These are phyloP conservation scores for Cyprinodon variegatus DNA, from an alignment of 2,113 vertebrate species.

Conservation along the genomic window DNA sequence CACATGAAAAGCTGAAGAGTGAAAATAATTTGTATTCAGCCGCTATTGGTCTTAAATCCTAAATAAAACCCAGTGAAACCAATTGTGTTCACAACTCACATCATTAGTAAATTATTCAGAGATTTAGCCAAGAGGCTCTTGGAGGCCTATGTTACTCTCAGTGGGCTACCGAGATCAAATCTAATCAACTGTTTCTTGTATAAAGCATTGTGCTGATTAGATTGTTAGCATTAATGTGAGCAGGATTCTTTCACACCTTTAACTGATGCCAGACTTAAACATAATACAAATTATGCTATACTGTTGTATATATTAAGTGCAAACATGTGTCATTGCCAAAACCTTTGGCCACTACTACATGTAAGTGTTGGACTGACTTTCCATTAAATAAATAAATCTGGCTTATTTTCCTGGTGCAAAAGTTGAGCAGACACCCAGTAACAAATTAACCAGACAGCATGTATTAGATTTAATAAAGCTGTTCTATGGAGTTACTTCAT, in stretches of 20 bases:
- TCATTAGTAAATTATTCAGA: too few relatives aligned
- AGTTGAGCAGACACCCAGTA: constrained; percentile 22
- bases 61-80: not conserved
- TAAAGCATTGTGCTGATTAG: not conserved
- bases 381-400: not conserved
- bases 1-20: too few relatives aligned
- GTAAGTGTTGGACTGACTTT: not conserved
- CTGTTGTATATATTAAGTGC: not conserved
- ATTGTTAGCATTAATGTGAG: not conserved
- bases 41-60: too few relatives aligned
- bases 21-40: too few relatives aligned
- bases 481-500: constrained; percentile 15
- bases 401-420: not conserved
- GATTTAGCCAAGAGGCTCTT: not conserved
- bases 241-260: not conserved
- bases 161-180: not conserved
- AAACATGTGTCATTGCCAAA: not conserved
- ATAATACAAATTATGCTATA: not conserved
- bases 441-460: constrained; percentile 16
- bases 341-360: not conserved
- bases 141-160: not conserved
- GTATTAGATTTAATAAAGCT: constrained; percentile 40
- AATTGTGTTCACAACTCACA: too few relatives aligned
- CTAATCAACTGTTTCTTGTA: not conserved
- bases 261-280: not conserved